Conservation (phyloP, 35 echinoderm and acorn worm species). For the Hemicentrotus pulcherrimus region DNA sequence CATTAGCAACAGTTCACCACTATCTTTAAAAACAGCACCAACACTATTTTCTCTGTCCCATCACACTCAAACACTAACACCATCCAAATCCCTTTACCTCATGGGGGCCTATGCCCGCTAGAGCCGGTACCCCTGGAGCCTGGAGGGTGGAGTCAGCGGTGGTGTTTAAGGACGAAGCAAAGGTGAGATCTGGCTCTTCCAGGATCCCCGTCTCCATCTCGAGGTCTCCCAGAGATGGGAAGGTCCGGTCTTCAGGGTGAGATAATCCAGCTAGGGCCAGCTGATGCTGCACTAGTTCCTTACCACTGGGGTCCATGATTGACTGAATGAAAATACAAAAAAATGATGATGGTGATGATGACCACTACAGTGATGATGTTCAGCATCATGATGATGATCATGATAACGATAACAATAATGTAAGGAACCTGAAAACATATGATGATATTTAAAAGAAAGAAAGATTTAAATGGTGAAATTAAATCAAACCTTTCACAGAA, state of each 20-base stretch:
- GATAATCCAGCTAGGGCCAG: neutral
- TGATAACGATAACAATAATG: too few species aligned
- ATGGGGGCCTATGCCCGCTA: neutral
- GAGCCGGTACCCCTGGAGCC: neutral
- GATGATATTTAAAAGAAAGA: too few species aligned
- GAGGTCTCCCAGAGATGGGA: constrained; percentile 2
- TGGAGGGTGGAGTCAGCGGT: constrained; percentile 23
- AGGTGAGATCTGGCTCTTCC: constrained; percentile 64
- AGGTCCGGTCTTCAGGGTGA: neutral
- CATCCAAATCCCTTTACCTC: neutral
- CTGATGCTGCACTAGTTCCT: neutral
- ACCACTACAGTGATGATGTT: too few species aligned
- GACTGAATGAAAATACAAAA: neutral
- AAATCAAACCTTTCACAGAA: too few species aligned
- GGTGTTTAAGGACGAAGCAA: constrained; percentile 52
- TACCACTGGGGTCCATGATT: neutral
- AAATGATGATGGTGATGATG: neutral
- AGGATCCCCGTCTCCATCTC: constrained; percentile 63
- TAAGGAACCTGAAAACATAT: too few species aligned
- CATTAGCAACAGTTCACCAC: neutral
- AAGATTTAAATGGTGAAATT: too few species aligned
- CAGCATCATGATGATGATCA: too few species aligned
- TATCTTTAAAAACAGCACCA: too few species aligned
- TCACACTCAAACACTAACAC: too few species aligned
- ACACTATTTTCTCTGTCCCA: too few species aligned